Evolutionary conservation across 2,113 vertebrate species (phyloP), one percentile per base, ranked within the genome.

Genomic region (Pluvianellus socialis): DNA sequence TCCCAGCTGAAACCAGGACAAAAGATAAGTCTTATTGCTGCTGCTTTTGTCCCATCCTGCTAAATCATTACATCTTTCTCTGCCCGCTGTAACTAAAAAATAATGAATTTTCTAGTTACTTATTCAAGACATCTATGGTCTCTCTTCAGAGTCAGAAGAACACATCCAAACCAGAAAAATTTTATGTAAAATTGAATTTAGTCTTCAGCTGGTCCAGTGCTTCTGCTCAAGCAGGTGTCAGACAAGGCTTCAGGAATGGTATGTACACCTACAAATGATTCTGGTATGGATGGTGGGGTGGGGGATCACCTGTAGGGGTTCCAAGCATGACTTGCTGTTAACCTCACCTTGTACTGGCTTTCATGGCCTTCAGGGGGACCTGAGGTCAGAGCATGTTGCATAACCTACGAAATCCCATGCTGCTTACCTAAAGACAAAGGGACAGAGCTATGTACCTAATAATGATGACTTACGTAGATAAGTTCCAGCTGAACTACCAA

Each of bases 391-490:
- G 4, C 12, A 10, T 20, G 8, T 27, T 86, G 19, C n/a, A 26
- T 23, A 19, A 50, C 52, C 23, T 44, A 23, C 9, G 56, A 68
- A 62, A 84, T 20, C 20, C 10, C 24, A 13, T 12, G 22, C 33
- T 42, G 17, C 44, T 35, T 30, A 11, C 14, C 35, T 56, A 49
- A 88, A 76, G 35, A 20, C 10, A 35, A 71, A 90, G 35, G 26
- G 4, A 12, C 33, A 23, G 40, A 53, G 53, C 23, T 42, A 9
- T 7, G 10, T 7, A 82, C 7, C n/a, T 17, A 59, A 20, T 18
- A n/a, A 1, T 52, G 53, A 30, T 59, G 49, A 2, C 12, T 14
- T 20, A 33, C 22, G 2, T 1, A 28, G 24, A 2, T 1, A 32
- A 19, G 14, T 50, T 32, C 26, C 47, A 30, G 38, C 9, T 73